Evolutionary conservation across 2,113 vertebrate species (phyloP).

Genomic region (Ailurus styani): DNA sequence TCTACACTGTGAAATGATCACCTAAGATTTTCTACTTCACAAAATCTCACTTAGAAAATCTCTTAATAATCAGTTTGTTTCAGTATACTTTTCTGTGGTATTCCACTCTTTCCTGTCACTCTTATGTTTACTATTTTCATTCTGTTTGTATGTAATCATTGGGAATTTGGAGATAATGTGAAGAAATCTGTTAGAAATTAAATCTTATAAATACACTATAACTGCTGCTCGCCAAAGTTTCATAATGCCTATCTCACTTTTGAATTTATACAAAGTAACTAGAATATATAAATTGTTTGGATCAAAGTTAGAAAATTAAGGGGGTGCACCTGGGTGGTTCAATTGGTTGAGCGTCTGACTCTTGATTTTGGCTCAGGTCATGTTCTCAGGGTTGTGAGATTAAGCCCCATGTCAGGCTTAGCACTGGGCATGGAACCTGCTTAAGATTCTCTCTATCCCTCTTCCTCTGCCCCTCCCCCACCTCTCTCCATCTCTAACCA

Average conservation of each 20-base stretch:
- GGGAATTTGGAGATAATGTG: background rate
- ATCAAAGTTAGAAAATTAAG: background rate
- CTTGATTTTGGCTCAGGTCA: background rate
- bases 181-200: background rate
- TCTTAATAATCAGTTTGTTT: background rate
- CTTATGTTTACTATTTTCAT: background rate
- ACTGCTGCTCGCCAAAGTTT: background rate
- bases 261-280: constrained; percentile 27
- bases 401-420: background rate
- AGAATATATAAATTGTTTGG: background rate
- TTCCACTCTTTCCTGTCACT: background rate
- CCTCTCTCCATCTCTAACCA: background rate
- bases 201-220: background rate
- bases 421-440: background rate
- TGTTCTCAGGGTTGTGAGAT: background rate
- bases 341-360: background rate
- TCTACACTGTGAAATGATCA: background rate
- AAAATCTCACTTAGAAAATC: background rate
- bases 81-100: background rate
- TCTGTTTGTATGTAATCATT: background rate
- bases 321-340: background rate
- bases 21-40: background rate
- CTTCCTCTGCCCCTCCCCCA: background rate
- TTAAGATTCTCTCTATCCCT: background rate
- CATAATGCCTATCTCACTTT: background rate